Conservation (phyloP, 92 coral and sea anemone genomes). For the Anthopleura xanthogrammica region DNA sequence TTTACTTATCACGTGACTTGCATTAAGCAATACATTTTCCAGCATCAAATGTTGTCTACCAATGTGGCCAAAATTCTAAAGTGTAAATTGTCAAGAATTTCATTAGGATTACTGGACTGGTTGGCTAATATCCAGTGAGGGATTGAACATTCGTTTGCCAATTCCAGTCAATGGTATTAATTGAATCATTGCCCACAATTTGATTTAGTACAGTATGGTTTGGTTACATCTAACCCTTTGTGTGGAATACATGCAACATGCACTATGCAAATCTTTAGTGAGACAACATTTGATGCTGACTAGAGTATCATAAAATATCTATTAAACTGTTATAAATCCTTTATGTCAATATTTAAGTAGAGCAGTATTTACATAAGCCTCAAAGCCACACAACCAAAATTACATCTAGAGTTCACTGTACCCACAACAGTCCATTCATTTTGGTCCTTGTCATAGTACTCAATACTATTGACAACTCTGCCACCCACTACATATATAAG, state of each 20-base stretch:
- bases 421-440: conserved; percentile 96
- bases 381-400: conserved; percentile 97
- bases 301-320: not conserved
- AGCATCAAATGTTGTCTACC: too few relatives aligned
- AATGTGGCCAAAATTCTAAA: too few relatives aligned
- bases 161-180: too few relatives aligned
- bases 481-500: conserved; percentile 99
- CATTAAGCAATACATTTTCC: too few relatives aligned
- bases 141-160: too few relatives aligned
- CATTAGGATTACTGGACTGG: too few relatives aligned
- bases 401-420: conserved; percentile 91
- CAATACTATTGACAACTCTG: conserved; percentile 93
- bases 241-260: not conserved
- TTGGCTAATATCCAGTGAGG: too few relatives aligned
- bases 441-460: conserved; percentile 86
- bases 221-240: not conserved
- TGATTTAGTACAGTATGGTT: too few relatives aligned
- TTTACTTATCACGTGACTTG: too few relatives aligned
- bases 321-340: not conserved
- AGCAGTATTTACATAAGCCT: conserved; percentile 52
- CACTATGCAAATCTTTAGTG: not conserved
- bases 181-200: too few relatives aligned
- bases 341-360: not conserved
- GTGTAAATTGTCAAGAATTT: too few relatives aligned
- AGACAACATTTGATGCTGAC: not conserved